Evolutionary conservation across 2,797 vertebrate species (phyloP), one percentile per base, ranked within the genome.

Genomic region (Adelosebastes latens): DNA sequence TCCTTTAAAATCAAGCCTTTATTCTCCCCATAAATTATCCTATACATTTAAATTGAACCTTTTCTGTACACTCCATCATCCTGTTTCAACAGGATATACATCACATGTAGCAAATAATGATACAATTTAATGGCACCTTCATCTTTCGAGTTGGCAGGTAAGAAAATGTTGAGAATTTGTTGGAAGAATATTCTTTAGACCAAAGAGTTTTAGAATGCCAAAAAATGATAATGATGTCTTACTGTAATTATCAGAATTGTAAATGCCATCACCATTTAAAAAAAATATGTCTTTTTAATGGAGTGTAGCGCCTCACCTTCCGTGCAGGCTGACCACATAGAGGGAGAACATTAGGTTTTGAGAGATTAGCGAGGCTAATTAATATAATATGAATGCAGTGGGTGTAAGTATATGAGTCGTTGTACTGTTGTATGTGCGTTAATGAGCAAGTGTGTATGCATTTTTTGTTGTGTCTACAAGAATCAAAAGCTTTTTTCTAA

Each of bases 401-500:
- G 25, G 9, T 70, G 12, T 25, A 22, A 34, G 8, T 34, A 42
- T 63, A n/a, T n/a, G 31, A 32, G 24, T 60, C 7, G 24, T 58
- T 74, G 8, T 27, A 4, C 34, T 25, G 6, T 52, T 27, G 8
- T 8, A 20, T 73, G 34, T 46, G 66, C 68, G 55, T 64, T 72
- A 69, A 72, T 75, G 70, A 69, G 52, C 24, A 69, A 36, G 60
- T 74, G 66, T 61, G n/a, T 20, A 34, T 67, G 46, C 27, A 56
- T 52, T 84, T 88, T 83, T 39, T 65, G 29, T 64, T 64, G 56
- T 5, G 64, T 53, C 46, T 72, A 62, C 66, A 81, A 34, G n/a
- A 84, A 74, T 65, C 63, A 79, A 66, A 87, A 77, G 49, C 76
- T 24, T 79, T 58, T 59, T 53, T 75, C 12, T 80, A 85, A 94